Percentiles rank a stretch among this genome's conserved stretches.
Conservation (phyloP, 2,113 vertebrate genomes). For the Eulemur rufifrons region DNA sequence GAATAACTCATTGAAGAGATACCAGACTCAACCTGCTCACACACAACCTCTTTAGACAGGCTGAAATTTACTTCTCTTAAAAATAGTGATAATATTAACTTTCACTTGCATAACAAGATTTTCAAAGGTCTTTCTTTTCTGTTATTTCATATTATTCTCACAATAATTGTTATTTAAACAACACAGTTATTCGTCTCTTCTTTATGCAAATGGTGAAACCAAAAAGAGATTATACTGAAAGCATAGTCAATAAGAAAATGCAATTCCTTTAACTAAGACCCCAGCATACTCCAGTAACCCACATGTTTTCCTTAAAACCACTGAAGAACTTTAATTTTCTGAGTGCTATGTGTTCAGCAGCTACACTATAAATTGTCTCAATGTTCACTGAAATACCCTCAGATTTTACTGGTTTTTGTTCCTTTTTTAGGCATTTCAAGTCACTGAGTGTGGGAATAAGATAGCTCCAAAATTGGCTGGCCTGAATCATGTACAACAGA, state of each 20-base stretch:
- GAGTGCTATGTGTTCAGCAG: not conserved
- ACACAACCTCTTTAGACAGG: not conserved
- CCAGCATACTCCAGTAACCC: not conserved
- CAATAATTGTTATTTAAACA: not conserved
- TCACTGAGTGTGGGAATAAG: not conserved
- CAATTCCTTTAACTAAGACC: not conserved
- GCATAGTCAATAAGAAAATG: not conserved
- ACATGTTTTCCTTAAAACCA: not conserved
- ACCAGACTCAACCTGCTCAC: not conserved
- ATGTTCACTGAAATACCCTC: not conserved
- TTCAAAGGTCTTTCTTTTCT: not conserved
- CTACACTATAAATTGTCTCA: not conserved
- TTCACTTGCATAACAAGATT: not conserved
- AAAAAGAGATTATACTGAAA: constrained; percentile 12
- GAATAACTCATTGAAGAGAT: not conserved
- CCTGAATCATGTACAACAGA: not conserved
- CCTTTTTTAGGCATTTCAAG: not conserved
- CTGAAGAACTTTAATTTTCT: not conserved
- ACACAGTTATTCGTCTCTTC: not conserved
- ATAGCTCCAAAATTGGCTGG: not conserved
- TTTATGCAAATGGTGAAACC: not conserved
- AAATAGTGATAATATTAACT: not conserved
- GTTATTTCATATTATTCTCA: not conserved
- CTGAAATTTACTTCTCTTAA: not conserved
- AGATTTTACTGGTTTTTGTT: not conserved